Base-by-base conservation (phyloP, 1,140 invertebrate genomes). In the Dreissena rostriformis region DNA sequence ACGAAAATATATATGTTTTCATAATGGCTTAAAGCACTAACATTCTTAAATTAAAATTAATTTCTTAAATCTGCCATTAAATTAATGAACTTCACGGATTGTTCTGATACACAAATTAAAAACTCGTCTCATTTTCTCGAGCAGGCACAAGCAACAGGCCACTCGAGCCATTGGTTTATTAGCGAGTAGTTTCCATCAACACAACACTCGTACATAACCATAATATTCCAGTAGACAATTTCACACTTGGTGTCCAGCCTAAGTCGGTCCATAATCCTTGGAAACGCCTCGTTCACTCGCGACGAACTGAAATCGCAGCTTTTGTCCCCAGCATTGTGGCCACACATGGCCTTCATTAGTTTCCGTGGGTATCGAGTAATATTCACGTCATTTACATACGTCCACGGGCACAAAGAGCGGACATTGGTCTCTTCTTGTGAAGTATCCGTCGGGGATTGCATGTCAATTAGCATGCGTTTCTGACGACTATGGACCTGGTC, bases 361-460 rank as follows among this genome's bases (percentile, higher is more conserved):
- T 61, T 19, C 12, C 57, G 57, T 19, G 57, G 57, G 22, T 61
- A 61, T 24, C 57, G 57, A 12, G 57, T 61, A 6, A 61, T 61
- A 24, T 61, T 61, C 2, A 61, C 57, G 57, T 61, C 57, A 19
- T 6, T 4, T 61, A 61, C 12, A 19, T 19, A n/a, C 17, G 17
- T n/a, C 57, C 57, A 61, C 57, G 57, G 22, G 57, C 57, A 61
- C 57, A 61, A 61, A 19, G 57, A 61, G 12, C 57, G 57, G 57
- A 6, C 57, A 19, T 24, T 19, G 17, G 57, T 61, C 11, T 4
- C 2, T 61, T 61, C 17, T 11, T n/a, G 2, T 24, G 57, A n/a
- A 5, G 57, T n/a, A 11, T 61, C 17, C 22, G 57, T 19, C 57
- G 22, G 17, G 6, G 17, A 19, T 4, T 19, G 57, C 12, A 61